Base-by-base conservation (phyloP, 2,113 vertebrate species). In the Rattus rattus region DNA sequence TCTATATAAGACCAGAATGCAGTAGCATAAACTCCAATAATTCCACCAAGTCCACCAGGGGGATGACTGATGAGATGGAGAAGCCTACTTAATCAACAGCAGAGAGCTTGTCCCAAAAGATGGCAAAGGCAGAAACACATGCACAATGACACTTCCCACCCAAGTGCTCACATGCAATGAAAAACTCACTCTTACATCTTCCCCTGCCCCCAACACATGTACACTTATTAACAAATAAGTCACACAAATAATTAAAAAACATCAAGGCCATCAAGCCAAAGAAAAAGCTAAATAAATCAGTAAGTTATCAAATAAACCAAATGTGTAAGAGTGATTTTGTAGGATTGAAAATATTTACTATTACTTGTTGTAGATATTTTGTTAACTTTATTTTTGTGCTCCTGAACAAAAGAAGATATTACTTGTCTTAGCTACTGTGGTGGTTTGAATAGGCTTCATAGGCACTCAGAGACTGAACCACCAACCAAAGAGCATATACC, bases 131-230 rank as follows among this genome's bases (percentile, higher is more conserved):
- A 3, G 39, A 85, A 67, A 47, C n/a, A 85, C 2, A 67, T 3
- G 16, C 7, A 9, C 39, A 4, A 0, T 65, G 39, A 3, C 26
- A 30, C 16, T 20, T 0, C n/a, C n/a, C 9, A 30, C 26, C 10
- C 13, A 3, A 14, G 24, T 43, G 4, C 52, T 26, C 56, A 39
- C 3, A 10, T n/a, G n/a, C 36, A 83, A 12, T 14, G 65, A 47
- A 13, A 54, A 24, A 11, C 36, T n/a, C 36, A 17, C 69, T 72
- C 43, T 30, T 13, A 14, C 22, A 75, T 10, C 70, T 30, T 36
- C 14, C 36, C 2, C 69, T 65, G 6, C 33, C 33, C 33, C 1
- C 7, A 73, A 39, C n/a, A 69, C 28, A 12, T 39, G 30, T 30
- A 20, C 49, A 54, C 76, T 3, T 56, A 52, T 36, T 54, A 54